Conservation (phyloP, 2,888 invertebrate genomes). For the Flexamia atlantica region DNA sequence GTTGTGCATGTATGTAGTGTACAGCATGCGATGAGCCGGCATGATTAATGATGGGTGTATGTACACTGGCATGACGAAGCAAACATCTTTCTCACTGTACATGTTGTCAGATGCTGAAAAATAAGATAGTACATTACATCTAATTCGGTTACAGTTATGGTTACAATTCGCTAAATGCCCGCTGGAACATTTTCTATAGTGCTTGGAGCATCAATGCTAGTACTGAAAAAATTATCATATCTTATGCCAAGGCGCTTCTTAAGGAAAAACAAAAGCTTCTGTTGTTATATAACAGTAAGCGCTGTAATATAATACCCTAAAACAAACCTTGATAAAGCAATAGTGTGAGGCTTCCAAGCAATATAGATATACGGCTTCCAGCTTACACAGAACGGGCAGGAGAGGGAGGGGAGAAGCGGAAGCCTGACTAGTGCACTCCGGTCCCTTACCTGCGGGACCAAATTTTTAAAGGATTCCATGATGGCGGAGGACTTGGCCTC, state of each 20-base stretch:
- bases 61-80: conserved; percentile 59
- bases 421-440: conserved; percentile 59
- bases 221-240: background rate
- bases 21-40: conserved; percentile 54
- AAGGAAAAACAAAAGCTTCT: conserved; percentile 17
- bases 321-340: conserved; percentile 55
- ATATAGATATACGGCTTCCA: conserved; percentile 57
- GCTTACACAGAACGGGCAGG: conserved; percentile 59
- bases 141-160: conserved; percentile 7
- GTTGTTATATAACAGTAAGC: conserved; percentile 13
- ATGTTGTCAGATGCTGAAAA: conserved; percentile 46
- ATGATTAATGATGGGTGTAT: conserved; percentile 50
- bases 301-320: conserved; percentile 50
- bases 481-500: conserved; percentile 98
- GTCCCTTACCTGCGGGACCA: conserved; percentile 85
- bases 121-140: conserved; percentile 48
- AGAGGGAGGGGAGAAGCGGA: conserved; percentile 48
- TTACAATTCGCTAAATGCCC: conserved; percentile 26
- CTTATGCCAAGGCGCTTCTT: background rate
- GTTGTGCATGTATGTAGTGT: conserved; percentile 46
- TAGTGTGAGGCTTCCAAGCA: conserved; percentile 56
- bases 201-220: conserved; percentile 5
- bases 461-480: conserved; percentile 99
- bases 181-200: conserved; percentile 22
- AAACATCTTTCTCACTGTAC: conserved; percentile 52